Evolutionary conservation across 2,797 vertebrate genomes (phyloP).

Genomic region (Anisognathus igniventris): DNA sequence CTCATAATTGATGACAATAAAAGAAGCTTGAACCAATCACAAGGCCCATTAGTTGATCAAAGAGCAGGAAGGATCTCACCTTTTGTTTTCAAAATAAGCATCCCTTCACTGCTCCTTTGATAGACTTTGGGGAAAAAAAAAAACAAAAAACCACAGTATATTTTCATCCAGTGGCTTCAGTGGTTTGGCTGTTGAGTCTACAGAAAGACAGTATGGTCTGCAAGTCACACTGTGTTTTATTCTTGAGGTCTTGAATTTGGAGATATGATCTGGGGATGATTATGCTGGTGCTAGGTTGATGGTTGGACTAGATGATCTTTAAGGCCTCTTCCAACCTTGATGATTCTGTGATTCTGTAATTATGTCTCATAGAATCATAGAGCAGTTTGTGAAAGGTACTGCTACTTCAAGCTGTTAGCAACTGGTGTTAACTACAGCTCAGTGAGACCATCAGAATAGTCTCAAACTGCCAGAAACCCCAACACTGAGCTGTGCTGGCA

Average conservation of each 20-base stretch:
- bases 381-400: neutral
- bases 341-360: neutral
- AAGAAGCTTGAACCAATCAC: neutral
- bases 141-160: accelerated
- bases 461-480: neutral
- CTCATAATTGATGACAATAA: neutral
- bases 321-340: neutral
- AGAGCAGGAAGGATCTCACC: neutral
- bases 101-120: neutral
- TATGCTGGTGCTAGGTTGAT: neutral
- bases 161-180: neutral
- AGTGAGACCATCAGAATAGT: neutral
- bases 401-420: neutral
- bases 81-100: neutral
- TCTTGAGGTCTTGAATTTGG: neutral
- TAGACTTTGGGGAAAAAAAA: neutral
- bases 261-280: neutral
- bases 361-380: neutral
- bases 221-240: neutral
- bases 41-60: neutral
- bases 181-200: neutral
- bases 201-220: neutral
- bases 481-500: neutral
- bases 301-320: neutral
- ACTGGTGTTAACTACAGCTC: neutral